Base-by-base conservation (phyloP, 2,797 vertebrate species). In the Chelon labrosus region DNA sequence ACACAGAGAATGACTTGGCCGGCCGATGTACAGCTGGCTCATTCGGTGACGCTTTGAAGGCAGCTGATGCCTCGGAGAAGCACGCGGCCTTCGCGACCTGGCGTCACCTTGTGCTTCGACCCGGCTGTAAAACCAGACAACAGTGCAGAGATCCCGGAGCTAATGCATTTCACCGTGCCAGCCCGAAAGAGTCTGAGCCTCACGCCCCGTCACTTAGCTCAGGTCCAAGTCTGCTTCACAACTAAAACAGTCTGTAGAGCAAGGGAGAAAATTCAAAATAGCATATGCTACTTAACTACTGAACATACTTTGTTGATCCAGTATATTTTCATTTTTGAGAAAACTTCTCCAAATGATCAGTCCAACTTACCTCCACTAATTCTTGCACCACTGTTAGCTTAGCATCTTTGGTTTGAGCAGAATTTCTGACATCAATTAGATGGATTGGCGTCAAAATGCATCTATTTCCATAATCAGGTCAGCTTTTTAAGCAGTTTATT, bases 101-200 rank as follows among this genome's bases (percentile, higher is more conserved):
- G 80, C 85, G 67, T 53, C 35, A 37, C 44, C 27, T 46, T 19
- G 58, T 9, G 6, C 52, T 77, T 78, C 42, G 42, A 77, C 73
- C 75, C 67, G 82, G 76, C 78, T 79, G 66, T 82, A 76, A 73
- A 75, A 84, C 31, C 59, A 72, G 56, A 76, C 60, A 59, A 51
- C 31, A n/a, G 59, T 5, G 14, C 73, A 22, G 22, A 75, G 65
- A 55, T 73, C 63, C 55, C 78, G 66, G 64, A 63, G 54, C 62
- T 35, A 35, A 47, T 41, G n/a, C 50, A 52, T 20, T 69, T 70
- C 27, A 53, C 8, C 54, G 51, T 65, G 22, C 66, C 60, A 66
- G 65, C 59, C 59, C 27, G 59, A 47, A 68, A 59, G 25, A 70
- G 31, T 63, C 41, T 37, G 19, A 67, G 37, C 41, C 16, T 4